Evolutionary conservation across 1,140 invertebrate genomes (phyloP), one percentile per base, ranked within the genome.

Genomic region (Pinna nobilis): DNA sequence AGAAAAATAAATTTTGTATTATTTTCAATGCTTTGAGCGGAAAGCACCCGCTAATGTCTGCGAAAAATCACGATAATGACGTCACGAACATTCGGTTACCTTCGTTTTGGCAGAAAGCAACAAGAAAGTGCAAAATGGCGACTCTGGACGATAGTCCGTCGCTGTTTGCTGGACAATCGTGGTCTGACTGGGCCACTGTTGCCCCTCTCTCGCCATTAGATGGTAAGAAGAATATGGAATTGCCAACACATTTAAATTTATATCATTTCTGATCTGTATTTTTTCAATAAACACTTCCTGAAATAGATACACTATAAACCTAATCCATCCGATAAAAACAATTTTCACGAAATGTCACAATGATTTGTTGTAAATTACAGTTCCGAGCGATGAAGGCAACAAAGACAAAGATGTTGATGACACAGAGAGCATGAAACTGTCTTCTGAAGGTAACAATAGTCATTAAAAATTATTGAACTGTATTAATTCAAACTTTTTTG

Each of bases 71-170:
- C 85, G 85, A 83, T 70, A 33, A 41, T 88, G 85, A 89, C 87
- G 86, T 88, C 87, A 88, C 63, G 50, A 23, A 28, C 51, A 44
- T 60, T 89, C 88, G 88, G 83, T 61, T 68, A 79, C 80, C 74
- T 84, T 77, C 86, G 86, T 60, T 70, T 80, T 78, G 79, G 80
- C 72, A 83, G 83, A 87, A 87, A 86, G 85, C 82, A 87, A 88
- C 83, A 86, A 88, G 83, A 85, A 86, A 82, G 76, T 83, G 77
- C 75, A 89, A 89, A 88, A 89, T 89, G 88, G 88, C 88, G 87
- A 88, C 87, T 76, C 82, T 85, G 80, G 87, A 87, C 86, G 83
- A 80, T 76, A 89, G 88, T 87, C 87, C 87, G 79, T 87, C 87
- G 81, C 84, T 84, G 76, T 86, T 88, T 84, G 81, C 84, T 78